Conservation (phyloP, 2,113 vertebrate genomes). For the Nyctereutes procyonoides region DNA sequence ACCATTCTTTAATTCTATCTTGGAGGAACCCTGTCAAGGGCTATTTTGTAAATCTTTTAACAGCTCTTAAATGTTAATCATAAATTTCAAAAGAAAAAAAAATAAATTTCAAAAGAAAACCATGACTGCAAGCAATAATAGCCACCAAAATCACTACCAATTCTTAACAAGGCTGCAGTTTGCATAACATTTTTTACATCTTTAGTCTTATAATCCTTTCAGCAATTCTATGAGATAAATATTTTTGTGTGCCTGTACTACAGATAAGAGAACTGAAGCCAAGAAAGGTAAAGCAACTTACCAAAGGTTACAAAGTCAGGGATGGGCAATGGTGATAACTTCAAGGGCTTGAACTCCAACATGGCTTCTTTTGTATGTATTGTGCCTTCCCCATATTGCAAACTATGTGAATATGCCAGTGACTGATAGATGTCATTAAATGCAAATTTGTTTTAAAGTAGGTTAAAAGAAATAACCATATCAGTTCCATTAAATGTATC, state of each 20-base stretch:
- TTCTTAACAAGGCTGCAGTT: not conserved
- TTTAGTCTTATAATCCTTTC: not conserved
- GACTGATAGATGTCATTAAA: not conserved
- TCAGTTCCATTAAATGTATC: constrained; percentile 2
- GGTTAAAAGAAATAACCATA: not conserved
- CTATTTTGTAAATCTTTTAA: constrained; percentile 38
- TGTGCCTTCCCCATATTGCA: not conserved
- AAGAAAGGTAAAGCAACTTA: not conserved
- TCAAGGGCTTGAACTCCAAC: not conserved
- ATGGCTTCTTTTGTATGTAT: not conserved
- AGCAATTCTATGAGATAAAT: constrained; percentile 2
- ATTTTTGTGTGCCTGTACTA: not conserved
- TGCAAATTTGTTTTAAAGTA: not conserved
- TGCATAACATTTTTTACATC: not conserved
- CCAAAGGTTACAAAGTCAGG: not conserved
- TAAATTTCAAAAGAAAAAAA: constrained; percentile 20
- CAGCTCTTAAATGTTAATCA: constrained; percentile 28
- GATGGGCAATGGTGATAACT: not conserved
- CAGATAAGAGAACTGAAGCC: not conserved
- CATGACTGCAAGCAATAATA: not conserved
- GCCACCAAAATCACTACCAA: not conserved
- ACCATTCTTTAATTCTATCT: constrained; percentile 12
- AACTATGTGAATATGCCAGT: not conserved
- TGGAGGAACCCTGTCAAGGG: not conserved
- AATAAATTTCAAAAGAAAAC: constrained; percentile 15